Conservation (phyloP, 2,113 vertebrate genomes). For the Centropristis striata region DNA sequence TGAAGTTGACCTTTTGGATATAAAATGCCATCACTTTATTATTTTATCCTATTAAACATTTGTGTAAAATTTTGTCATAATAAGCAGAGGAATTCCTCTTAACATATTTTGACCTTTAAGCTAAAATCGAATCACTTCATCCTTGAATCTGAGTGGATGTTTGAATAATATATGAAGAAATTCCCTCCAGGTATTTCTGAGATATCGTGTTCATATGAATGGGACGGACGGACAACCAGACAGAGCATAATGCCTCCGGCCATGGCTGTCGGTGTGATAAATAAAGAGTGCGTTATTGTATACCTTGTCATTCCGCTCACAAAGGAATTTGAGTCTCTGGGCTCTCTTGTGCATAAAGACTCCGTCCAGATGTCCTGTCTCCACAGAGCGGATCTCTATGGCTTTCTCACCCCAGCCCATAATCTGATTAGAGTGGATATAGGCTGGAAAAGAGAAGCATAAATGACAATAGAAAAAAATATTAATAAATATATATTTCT, state of each 20-base stretch:
- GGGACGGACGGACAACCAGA: too few relatives aligned
- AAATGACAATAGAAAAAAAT: neutral
- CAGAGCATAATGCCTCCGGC: neutral
- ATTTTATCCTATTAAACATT: too few relatives aligned
- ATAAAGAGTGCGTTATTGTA: slow-evolving; percentile 3
- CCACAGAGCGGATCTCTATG: slow-evolving; percentile 99
- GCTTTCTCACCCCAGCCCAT: slow-evolving; percentile 99
- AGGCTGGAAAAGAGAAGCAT: slow-evolving; percentile 88
- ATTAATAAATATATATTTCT: neutral
- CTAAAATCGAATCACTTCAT: too few relatives aligned
- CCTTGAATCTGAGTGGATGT: too few relatives aligned
- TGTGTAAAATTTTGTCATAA: too few relatives aligned
- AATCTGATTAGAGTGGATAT: slow-evolving; percentile 99
- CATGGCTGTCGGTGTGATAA: neutral
- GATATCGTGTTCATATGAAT: too few relatives aligned
- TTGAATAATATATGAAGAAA: too few relatives aligned
- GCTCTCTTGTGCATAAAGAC: slow-evolving; percentile 99
- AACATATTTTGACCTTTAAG: too few relatives aligned
- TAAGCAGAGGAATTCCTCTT: too few relatives aligned
- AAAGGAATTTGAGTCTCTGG: slow-evolving; percentile 99
- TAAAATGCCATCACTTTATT: too few relatives aligned
- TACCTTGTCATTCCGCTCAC: slow-evolving; percentile 99
- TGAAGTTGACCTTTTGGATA: too few relatives aligned
- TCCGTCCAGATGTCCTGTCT: slow-evolving; percentile 98
- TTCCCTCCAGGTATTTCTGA: too few relatives aligned